phyloP scores from a whole-genome alignment of 2,888 invertebrate species.

The Glyphotaelius pellucidus region DNA sequence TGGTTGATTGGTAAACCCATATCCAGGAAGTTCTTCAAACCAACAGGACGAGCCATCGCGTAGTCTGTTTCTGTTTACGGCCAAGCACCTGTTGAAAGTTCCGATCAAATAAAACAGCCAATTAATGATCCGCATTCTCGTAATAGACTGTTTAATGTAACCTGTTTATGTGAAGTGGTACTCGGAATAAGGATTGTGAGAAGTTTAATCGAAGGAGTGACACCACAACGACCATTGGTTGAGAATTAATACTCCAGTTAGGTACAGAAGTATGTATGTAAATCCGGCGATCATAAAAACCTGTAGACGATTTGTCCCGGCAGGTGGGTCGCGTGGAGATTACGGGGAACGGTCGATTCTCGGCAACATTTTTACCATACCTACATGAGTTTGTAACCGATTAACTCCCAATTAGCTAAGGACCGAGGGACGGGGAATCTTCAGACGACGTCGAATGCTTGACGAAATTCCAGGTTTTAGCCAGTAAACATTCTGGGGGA shows the following conservation, averaged over 20 bases:
- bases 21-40: background rate
- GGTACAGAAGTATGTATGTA: conserved; percentile 3
- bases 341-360: conserved; percentile 3
- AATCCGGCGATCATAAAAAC: background rate
- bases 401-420: background rate
- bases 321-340: conserved; percentile 26
- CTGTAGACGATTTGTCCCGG: conserved; percentile 2
- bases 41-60: background rate
- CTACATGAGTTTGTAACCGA: background rate
- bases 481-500: background rate
- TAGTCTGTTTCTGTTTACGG: background rate
- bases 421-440: background rate
- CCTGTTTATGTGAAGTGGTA: background rate
- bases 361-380: background rate
- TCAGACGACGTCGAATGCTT: background rate
- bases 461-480: background rate
- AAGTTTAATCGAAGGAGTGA: conserved; percentile 3
- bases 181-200: background rate
- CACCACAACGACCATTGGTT: background rate
- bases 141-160: conserved; percentile 4
- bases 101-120: background rate
- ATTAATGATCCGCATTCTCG: conserved; percentile 2
- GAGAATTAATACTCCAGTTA: conserved; percentile 22
- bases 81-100: background rate
- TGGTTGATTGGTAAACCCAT: background rate